Evolutionary conservation across 2,113 vertebrate species (phyloP).

Genomic region (Variabilichromis moorii): DNA sequence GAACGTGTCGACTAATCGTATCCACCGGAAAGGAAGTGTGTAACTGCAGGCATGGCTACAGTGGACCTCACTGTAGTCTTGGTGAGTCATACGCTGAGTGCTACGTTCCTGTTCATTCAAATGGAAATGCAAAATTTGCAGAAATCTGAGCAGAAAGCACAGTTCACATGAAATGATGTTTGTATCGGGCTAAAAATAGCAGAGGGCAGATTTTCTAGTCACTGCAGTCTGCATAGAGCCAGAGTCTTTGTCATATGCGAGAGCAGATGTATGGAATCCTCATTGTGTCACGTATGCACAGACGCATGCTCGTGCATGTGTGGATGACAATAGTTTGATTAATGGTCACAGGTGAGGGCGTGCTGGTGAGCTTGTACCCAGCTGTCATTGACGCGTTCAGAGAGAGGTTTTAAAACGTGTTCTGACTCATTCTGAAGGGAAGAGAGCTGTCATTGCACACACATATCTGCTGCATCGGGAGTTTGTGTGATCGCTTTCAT

Average conservation of each 20-base stretch:
- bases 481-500: neutral
- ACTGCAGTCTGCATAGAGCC: neutral
- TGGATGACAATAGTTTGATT: neutral
- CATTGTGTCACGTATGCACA: neutral
- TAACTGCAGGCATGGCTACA: slow-evolving; percentile 68
- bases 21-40: slow-evolving; percentile 72
- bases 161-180: neutral
- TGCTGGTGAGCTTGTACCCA: neutral
- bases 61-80: slow-evolving; percentile 77
- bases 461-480: neutral
- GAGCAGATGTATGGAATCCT: neutral
- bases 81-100: slow-evolving; percentile 69
- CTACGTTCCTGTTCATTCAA: neutral
- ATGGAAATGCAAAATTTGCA: neutral
- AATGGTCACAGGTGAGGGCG: slow-evolving; percentile 8
- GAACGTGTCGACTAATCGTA: slow-evolving; percentile 75
- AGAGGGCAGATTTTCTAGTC: neutral
- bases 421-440: neutral
- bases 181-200: neutral
- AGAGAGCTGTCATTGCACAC: neutral
- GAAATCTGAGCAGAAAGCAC: neutral
- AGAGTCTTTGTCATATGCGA: neutral
- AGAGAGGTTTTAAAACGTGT: neutral
- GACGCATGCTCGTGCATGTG: neutral
- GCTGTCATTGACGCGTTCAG: neutral